phyloP scores from a whole-genome alignment of 2,797 vertebrate genomes.

The Characodon lateralis region DNA sequence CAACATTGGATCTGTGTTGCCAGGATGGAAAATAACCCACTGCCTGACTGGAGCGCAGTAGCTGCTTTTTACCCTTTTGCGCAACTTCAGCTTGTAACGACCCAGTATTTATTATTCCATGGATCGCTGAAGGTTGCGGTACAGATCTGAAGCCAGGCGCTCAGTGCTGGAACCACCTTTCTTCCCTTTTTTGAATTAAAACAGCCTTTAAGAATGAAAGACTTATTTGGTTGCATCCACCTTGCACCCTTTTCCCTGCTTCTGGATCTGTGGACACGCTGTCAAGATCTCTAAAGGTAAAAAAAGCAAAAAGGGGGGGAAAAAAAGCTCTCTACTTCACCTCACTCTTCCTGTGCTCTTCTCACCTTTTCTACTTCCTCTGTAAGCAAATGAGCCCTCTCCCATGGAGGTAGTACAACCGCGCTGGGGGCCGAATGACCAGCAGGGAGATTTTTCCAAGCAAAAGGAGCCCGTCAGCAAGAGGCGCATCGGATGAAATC shows the following conservation, averaged over 20 bases:
- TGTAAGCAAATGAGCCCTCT: conserved; percentile 65
- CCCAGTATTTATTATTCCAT: conserved; percentile 48
- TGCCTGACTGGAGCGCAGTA: conserved; percentile 43
- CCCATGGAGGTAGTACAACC: conserved; percentile 75
- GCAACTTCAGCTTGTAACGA: conserved; percentile 61
- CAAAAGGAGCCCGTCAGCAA: conserved; percentile 77
- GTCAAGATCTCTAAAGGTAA: conserved; percentile 46
- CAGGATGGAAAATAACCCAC: conserved; percentile 19
- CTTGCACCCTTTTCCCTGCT: conserved; percentile 50
- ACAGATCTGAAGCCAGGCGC: conserved; percentile 41
- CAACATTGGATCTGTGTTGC: conserved; percentile 1
- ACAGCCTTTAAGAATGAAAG: conserved; percentile 53
- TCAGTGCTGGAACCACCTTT: conserved; percentile 1
- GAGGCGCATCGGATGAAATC: conserved; percentile 81
- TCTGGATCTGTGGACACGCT: conserved; percentile 50
- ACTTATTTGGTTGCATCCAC: conserved; percentile 44
- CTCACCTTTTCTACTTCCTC: conserved; percentile 12
- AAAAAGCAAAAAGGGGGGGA: not conserved
- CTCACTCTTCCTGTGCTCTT: not conserved
- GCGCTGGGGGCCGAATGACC: conserved; percentile 74
- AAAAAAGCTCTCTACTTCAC: conserved; percentile 26
- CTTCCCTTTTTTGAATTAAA: not conserved
- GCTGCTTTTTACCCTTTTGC: conserved; percentile 40
- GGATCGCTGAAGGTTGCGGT: conserved; percentile 38
- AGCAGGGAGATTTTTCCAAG: conserved; percentile 75